Percentiles rank a stretch among this genome's conserved stretches.
Evolutionary conservation across 1,140 invertebrate genomes (phyloP).

Genomic region (Notospermus geniculatus): DNA sequence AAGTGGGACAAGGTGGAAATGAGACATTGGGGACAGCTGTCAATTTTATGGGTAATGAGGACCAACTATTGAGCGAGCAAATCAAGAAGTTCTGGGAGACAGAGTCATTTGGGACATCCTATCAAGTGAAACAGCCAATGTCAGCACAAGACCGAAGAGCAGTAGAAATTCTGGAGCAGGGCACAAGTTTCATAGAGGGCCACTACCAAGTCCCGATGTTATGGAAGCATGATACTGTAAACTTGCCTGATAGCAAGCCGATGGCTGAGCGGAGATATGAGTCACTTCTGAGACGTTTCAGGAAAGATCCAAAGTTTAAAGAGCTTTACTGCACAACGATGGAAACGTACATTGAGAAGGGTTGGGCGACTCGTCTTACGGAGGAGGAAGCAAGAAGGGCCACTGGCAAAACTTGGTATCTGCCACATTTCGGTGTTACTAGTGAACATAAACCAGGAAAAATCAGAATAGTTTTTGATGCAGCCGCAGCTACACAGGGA

Average conservation of each 20-base stretch:
- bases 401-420: slow-evolving; percentile 7
- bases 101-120: too few species aligned
- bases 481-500: slow-evolving; percentile 6
- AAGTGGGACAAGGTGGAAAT: too few species aligned
- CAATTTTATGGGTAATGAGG: too few species aligned
- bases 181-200: background rate
- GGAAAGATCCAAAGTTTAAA: background rate
- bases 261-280: background rate
- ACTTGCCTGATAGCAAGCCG: background rate
- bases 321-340: background rate
- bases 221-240: background rate
- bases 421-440: slow-evolving; percentile 12
- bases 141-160: background rate
- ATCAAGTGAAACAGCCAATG: background rate
- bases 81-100: too few species aligned
- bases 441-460: slow-evolving; percentile 5
- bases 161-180: background rate
- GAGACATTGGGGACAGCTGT: too few species aligned
- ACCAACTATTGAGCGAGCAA: too few species aligned
- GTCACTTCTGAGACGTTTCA: background rate
- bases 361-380: slow-evolving; percentile 4
- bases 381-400: background rate
- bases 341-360: background rate
- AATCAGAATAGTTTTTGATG: slow-evolving; percentile 9
- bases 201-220: background rate